Evolutionary conservation across 1,140 invertebrate species (phyloP), one percentile per base, ranked within the genome.

Genomic region (Physella acuta): DNA sequence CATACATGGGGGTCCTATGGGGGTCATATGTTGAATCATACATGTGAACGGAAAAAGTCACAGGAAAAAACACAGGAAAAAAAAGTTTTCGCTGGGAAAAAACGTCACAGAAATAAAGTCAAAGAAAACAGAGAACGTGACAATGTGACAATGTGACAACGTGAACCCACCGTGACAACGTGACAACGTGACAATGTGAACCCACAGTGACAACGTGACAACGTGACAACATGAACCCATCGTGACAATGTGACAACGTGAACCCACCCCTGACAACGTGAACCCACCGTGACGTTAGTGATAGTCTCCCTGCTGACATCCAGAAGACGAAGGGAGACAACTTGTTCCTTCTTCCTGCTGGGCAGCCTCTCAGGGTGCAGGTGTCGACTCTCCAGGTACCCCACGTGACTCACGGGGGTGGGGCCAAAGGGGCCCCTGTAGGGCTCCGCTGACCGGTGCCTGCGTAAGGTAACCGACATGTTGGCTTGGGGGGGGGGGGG

Each of bases 311-410:
- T 70, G 17, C 70, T 75, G 2, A 76, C 60, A 56, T 82, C 80
- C 30, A 82, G 70, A 17, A 84, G 68, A 33, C 80, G 71, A 1
- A 82, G 33, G 28, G 76, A 77, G 20, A 79, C 76, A 3, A 77
- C 73, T 16, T 61, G 55, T 49, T 81, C 78, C 8, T 60, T 69
- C 59, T 73, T 71, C 30, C 71, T 72, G n/a, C 75, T 73, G 1
- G 81, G 80, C 34, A 84, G 70, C 14, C 81, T 68, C 52, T 80
- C 76, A 3, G 82, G 81, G 58, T 80, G 76, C 61, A 81, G 66
- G 55, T 84, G 81, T 2, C 82, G 71, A 1, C 72, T 73, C 24
- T 81, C 80, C 53, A 72, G 65, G 56, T 76, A 81, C 31, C 75
- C 79, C 16, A 83, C 70, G 53, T 80, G 78, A 5, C 79, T 70